Evolutionary conservation across 2,797 vertebrate genomes (phyloP).

Genomic region (Epinephelus coioides): DNA sequence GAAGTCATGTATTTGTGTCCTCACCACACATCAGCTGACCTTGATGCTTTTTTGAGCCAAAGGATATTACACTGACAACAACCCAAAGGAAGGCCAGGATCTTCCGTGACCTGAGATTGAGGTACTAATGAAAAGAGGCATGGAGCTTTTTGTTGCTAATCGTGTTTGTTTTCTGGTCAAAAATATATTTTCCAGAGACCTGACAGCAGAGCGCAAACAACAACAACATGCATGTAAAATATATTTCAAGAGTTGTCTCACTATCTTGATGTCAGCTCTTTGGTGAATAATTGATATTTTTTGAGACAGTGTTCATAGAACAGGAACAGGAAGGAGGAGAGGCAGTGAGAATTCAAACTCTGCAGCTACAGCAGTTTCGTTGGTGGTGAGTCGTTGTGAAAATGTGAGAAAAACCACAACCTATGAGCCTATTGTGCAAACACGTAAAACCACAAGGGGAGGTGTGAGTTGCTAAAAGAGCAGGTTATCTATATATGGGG

Average conservation of each 20-base stretch:
- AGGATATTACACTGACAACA: conserved; percentile 65
- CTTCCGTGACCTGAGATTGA: conserved; percentile 28
- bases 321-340: conserved; percentile 58
- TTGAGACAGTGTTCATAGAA: conserved; percentile 33
- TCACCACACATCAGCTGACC: conserved; percentile 73
- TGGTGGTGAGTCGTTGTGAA: conserved; percentile 72
- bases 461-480: conserved; percentile 56
- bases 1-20: conserved; percentile 66
- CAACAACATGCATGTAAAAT: conserved; percentile 1
- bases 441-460: conserved; percentile 58
- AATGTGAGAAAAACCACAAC: conserved; percentile 73
- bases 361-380: conserved; percentile 70
- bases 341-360: conserved; percentile 61
- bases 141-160: conserved; percentile 33
- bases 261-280: conserved; percentile 28
- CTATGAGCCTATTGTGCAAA: conserved; percentile 72
- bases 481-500: conserved; percentile 56
- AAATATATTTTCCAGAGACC: conserved; percentile 20
- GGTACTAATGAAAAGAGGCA: conserved; percentile 52
- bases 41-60: conserved; percentile 51
- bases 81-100: conserved; percentile 21
- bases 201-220: not conserved
- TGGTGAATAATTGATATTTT: conserved; percentile 41
- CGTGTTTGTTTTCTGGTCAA: conserved; percentile 26
- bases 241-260: conserved; percentile 16